phyloP scores from a whole-genome alignment of 1,140 invertebrate genomes.

The Philopotamus ludificatus region DNA sequence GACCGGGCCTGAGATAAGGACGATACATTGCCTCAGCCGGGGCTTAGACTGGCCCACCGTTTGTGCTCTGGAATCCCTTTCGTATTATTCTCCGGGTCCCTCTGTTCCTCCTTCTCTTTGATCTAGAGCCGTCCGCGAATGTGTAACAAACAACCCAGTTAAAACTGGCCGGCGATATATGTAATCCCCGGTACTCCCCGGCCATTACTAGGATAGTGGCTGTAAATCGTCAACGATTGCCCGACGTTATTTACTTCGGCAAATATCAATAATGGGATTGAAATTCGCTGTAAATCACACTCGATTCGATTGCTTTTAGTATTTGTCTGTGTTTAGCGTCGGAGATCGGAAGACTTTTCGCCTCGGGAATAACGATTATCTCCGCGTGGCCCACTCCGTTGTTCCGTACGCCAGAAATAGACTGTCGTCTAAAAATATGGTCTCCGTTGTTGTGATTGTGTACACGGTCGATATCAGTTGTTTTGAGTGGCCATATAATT shows the following conservation, averaged over 20 bases:
- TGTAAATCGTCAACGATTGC: slow-evolving; percentile 4
- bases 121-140: not conserved
- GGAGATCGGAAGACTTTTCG: too few species aligned
- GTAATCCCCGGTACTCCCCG: slow-evolving; percentile 2
- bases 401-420: too few species aligned
- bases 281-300: not conserved
- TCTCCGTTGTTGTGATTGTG: too few species aligned
- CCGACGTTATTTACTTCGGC: slow-evolving; percentile 5
- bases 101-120: not conserved
- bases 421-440: too few species aligned
- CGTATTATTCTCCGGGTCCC: slow-evolving; percentile 12
- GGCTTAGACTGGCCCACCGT: slow-evolving; percentile 24
- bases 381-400: too few species aligned
- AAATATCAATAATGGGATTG: slow-evolving; percentile 8
- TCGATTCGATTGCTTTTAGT: not conserved
- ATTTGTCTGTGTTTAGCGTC: slow-evolving; percentile 6
- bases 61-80: slow-evolving; percentile 21
- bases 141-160: not conserved
- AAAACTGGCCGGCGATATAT: not conserved
- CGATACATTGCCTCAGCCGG: slow-evolving; percentile 19
- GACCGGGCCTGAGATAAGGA: slow-evolving; percentile 23
- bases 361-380: too few species aligned
- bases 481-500: slow-evolving; percentile 49
- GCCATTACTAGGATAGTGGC: slow-evolving; percentile 6
- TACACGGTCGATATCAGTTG: slow-evolving; percentile 44